Evolutionary conservation across 2,888 invertebrate genomes (phyloP).

Genomic region (Byasa hedistus): DNA sequence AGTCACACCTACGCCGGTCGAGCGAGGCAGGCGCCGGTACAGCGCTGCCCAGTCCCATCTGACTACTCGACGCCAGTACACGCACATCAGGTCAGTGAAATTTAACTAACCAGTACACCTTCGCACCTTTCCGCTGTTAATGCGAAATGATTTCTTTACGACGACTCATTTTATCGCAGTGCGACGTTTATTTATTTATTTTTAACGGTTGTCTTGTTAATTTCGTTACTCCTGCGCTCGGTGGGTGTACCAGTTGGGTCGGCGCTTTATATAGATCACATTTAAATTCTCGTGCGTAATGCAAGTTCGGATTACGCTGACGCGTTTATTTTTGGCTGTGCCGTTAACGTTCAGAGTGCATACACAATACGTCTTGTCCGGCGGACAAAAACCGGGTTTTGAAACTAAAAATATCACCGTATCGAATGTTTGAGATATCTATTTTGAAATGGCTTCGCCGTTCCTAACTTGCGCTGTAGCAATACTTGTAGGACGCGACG

Average conservation of each 20-base stretch:
- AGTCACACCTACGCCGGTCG: conserved; percentile 69
- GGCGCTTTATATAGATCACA: conserved; percentile 24
- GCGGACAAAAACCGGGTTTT: conserved; percentile 74
- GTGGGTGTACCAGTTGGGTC: not conserved
- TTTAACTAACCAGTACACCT: conserved; percentile 36
- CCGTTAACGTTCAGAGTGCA: conserved; percentile 64
- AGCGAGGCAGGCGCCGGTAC: conserved; percentile 49
- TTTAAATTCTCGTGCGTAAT: conserved; percentile 13
- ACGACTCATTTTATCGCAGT: conserved; percentile 59
- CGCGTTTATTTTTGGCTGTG: conserved; percentile 62
- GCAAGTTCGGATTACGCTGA: conserved; percentile 48
- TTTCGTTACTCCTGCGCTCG: too few relatives aligned
- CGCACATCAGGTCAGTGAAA: conserved; percentile 71
- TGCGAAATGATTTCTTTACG: conserved; percentile 31
- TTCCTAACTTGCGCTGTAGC: conserved; percentile 41
- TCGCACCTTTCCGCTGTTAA: conserved; percentile 31
- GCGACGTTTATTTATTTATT: conserved; percentile 45
- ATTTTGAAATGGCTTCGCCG: conserved; percentile 66
- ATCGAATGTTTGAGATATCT: conserved; percentile 78
- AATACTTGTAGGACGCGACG: too few relatives aligned
- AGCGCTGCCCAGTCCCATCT: conserved; percentile 64
- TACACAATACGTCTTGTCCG: conserved; percentile 69
- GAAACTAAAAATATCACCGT: conserved; percentile 75
- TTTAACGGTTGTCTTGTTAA: not conserved
- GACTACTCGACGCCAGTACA: conserved; percentile 67